Percentiles rank a stretch among this genome's conserved stretches.
phyloP scores from a whole-genome alignment of 2,797 vertebrate species.

The Notolepis coatsorum region DNA sequence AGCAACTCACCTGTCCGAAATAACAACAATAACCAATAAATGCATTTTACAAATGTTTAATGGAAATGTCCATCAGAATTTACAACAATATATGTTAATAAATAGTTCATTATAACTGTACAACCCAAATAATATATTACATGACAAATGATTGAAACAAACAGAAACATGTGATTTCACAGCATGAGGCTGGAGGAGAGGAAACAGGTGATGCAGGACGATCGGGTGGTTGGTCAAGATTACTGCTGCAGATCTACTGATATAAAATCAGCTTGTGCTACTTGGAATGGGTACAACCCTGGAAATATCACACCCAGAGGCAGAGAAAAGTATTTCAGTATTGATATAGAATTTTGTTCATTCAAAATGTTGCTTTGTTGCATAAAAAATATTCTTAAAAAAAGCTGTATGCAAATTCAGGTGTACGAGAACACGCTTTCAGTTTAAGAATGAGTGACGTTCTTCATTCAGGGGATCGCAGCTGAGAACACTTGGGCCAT shows the following conservation, averaged over 20 bases:
- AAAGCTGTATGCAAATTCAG: no score
- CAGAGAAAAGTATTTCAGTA: conserved; percentile 17
- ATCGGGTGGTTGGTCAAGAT: conserved; percentile 22
- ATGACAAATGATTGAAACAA: conserved; percentile 68
- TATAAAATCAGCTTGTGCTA: conserved; percentile 47
- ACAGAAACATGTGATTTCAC: conserved; percentile 62
- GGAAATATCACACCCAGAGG: conserved; percentile 31
- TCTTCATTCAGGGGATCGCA: no score
- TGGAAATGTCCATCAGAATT: conserved; percentile 75
- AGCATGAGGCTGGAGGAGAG: conserved; percentile 48
- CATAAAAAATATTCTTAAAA: conserved; percentile 43
- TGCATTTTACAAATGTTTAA: conserved; percentile 75
- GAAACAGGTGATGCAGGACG: conserved; percentile 34
- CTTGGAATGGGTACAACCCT: conserved; percentile 3
- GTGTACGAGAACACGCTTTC: no score
- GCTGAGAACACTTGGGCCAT: no score
- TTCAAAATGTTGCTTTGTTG: conserved; percentile 14
- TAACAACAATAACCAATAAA: conserved; percentile 17
- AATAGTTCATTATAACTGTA: conserved; percentile 79
- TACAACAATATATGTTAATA: conserved; percentile 80
- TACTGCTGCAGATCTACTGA: conserved; percentile 19
- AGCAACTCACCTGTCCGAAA: background rate
- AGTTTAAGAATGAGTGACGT: no score
- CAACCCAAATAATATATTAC: conserved; percentile 74
- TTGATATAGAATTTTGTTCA: conserved; percentile 20